A percentile compares a stretch with the other conserved stretches of the same genome.
phyloP scores from a whole-genome alignment of 2,113 vertebrate species.

The Semnopithecus entellus region DNA sequence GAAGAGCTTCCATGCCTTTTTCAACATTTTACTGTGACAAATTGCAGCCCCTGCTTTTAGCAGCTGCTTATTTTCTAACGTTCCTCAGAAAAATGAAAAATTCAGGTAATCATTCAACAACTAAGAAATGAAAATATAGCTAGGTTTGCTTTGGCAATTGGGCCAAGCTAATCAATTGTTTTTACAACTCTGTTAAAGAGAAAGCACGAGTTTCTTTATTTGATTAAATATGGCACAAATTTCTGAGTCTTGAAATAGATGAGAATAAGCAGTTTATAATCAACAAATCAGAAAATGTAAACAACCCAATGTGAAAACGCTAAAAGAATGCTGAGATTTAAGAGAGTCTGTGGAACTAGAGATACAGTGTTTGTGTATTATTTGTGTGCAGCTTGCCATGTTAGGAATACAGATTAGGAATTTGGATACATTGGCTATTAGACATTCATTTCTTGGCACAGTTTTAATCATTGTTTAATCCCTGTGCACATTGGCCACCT shows the following conservation, averaged over 20 bases:
- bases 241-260: constrained; percentile 59
- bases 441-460: constrained; percentile 10
- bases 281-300: constrained; percentile 54
- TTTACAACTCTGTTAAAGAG: constrained; percentile 27
- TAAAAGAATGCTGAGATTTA: constrained; percentile 37
- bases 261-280: constrained; percentile 52
- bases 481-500: background rate
- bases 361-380: background rate
- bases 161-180: constrained; percentile 31
- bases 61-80: background rate
- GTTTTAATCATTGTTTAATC: constrained; percentile 36
- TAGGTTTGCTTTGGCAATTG: constrained; percentile 32
- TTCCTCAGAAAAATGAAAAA: constrained; percentile 33
- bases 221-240: constrained; percentile 45
- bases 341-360: background rate
- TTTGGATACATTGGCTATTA: constrained; percentile 24
- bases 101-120: constrained; percentile 24
- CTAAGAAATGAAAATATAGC: constrained; percentile 39
- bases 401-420: background rate
- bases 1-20: background rate
- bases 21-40: background rate
- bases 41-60: background rate
- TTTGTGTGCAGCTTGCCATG: background rate
- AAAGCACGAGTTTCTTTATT: constrained; percentile 46
- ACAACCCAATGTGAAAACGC: constrained; percentile 21